phyloP scores from a whole-genome alignment of 2,113 vertebrate species.

The Dasyprocta punctata region DNA sequence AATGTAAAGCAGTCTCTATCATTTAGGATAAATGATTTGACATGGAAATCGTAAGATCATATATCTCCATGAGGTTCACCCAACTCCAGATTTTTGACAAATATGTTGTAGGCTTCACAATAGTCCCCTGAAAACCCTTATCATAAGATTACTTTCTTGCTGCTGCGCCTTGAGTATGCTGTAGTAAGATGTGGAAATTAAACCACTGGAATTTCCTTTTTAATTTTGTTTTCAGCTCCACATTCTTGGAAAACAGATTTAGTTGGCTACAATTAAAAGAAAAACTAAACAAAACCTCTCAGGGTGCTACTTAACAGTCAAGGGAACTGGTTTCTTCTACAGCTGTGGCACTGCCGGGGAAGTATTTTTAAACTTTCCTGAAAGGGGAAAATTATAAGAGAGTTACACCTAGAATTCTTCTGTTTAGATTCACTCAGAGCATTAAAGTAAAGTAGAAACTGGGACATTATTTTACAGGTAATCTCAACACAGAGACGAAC shows the following conservation, averaged over 20 bases:
- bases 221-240: conserved; percentile 9
- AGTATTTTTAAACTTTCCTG: neutral
- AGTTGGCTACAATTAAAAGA: neutral
- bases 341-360: neutral
- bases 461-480: neutral
- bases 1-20: neutral
- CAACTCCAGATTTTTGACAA: neutral
- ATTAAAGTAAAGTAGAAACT: neutral
- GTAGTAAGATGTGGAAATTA: neutral
- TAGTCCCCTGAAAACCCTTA: neutral
- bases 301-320: neutral
- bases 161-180: neutral
- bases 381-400: neutral
- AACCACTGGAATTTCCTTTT: neutral
- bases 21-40: neutral
- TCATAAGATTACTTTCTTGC: neutral
- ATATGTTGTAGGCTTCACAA: rapidly evolving
- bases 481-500: neutral
- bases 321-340: neutral
- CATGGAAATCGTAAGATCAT: neutral
- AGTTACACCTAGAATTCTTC: neutral
- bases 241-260: neutral
- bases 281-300: neutral
- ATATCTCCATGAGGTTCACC: neutral
- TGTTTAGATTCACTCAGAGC: neutral